phyloP scores from a whole-genome alignment of 2,888 invertebrate species.

The Drosophila vallismaia region DNA sequence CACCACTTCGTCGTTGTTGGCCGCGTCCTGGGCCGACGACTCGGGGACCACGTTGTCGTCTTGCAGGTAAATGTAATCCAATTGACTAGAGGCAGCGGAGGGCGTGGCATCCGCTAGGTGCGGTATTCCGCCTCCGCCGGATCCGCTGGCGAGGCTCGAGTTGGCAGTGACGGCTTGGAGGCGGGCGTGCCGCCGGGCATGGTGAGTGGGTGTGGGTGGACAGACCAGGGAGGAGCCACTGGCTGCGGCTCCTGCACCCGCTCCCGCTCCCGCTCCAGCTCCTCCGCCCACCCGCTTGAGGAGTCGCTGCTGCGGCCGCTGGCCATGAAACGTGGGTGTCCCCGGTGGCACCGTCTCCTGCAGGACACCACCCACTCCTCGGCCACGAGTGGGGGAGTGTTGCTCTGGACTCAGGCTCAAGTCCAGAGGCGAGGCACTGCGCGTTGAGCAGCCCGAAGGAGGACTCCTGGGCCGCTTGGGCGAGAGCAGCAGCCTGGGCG shows the following conservation, averaged over 20 bases:
- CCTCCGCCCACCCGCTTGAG: slow-evolving; percentile 85
- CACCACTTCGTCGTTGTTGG: slow-evolving; percentile 85
- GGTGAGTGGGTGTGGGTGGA: slow-evolving; percentile 95
- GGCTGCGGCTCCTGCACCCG: slow-evolving; percentile 1
- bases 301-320: slow-evolving; percentile 87
- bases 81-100: slow-evolving; percentile 62
- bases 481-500: slow-evolving; percentile 77
- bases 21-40: slow-evolving; percentile 1
- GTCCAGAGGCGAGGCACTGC: slow-evolving; percentile 84
- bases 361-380: slow-evolving; percentile 63
- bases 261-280: slow-evolving; percentile 46
- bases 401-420: slow-evolving; percentile 72
- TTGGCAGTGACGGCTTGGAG: slow-evolving; percentile 83
- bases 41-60: slow-evolving; percentile 23
- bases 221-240: slow-evolving; percentile 86
- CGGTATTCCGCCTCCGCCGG: slow-evolving; percentile 43
- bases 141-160: slow-evolving; percentile 59
- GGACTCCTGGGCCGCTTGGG: slow-evolving; percentile 82
- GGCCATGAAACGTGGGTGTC: slow-evolving; percentile 58
- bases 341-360: slow-evolving; percentile 82
- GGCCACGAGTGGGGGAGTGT: slow-evolving; percentile 69
- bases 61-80: slow-evolving; percentile 66
- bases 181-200: slow-evolving; percentile 87
- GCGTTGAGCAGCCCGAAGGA: slow-evolving; percentile 83
- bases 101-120: slow-evolving; percentile 12